Conservation (phyloP, 2,797 vertebrate genomes). For the Rhinoraja longicauda region DNA sequence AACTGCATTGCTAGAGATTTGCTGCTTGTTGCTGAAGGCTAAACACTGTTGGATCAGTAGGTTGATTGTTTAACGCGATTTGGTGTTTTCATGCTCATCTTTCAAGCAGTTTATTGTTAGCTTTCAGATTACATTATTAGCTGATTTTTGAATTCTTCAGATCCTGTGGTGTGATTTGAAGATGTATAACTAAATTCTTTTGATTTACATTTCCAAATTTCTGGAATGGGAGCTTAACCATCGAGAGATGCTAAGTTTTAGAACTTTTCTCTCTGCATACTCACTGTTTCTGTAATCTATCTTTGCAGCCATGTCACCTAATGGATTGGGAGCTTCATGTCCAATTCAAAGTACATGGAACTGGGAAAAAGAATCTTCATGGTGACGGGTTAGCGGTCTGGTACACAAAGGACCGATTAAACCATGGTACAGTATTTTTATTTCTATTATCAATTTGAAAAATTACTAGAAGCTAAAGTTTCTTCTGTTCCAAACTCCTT, state of each 20-base stretch:
- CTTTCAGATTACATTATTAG: too few species aligned
- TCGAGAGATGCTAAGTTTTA: neutral
- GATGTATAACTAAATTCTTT: too few species aligned
- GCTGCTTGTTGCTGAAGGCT: too few species aligned
- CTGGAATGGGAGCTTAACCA: too few species aligned
- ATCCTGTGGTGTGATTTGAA: too few species aligned
- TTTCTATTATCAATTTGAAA: neutral
- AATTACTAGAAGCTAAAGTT: neutral
- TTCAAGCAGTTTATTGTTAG: too few species aligned
- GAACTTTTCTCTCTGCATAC: neutral
- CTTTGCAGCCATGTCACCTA: constrained; percentile 78
- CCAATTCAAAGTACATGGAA: constrained; percentile 87
- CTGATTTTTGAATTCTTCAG: too few species aligned
- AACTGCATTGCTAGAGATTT: too few species aligned
- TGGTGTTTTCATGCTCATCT: too few species aligned
- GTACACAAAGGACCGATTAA: constrained; percentile 88
- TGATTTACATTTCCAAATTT: too few species aligned
- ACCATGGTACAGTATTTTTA: constrained; percentile 61
- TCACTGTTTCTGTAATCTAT: constrained; percentile 37
- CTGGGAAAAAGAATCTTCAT: constrained; percentile 90
- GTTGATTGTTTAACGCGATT: too few species aligned
- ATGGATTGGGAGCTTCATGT: constrained; percentile 98
- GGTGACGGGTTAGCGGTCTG: constrained; percentile 91
- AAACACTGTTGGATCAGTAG: too few species aligned
- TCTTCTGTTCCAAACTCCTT: neutral